Conservation (phyloP, 2,113 vertebrate genomes). For the Tringa solitaria region DNA sequence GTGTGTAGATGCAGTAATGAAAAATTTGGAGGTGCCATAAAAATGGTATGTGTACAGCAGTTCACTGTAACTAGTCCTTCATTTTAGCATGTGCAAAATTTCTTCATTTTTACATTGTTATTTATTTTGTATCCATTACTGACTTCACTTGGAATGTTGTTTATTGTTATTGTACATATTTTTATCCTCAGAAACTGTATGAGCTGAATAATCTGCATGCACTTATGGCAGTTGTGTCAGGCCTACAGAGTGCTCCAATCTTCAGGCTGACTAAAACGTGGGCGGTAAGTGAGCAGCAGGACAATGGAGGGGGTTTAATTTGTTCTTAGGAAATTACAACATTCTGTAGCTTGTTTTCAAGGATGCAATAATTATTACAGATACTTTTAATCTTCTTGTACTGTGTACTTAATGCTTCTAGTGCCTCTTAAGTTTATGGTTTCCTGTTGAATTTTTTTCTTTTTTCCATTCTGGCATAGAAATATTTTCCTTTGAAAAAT, state of each 20-base stretch:
- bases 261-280: conserved; percentile 96
- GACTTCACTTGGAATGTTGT: neutral
- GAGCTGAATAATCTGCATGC: conserved; percentile 98
- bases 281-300: conserved; percentile 86
- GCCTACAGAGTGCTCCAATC: conserved; percentile 94
- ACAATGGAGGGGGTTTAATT: accelerated
- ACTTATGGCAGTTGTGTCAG: conserved; percentile 96
- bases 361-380: neutral
- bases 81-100: neutral
- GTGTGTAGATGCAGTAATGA: neutral
- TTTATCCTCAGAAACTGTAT: conserved; percentile 86
- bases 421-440: neutral
- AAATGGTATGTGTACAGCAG: neutral
- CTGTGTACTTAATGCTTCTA: neutral
- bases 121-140: neutral
- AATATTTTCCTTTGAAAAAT: conserved; percentile 55
- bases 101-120: neutral
- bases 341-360: neutral
- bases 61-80: neutral
- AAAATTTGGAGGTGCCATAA: neutral
- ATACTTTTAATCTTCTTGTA: neutral
- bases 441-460: neutral
- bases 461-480: neutral
- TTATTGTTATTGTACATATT: neutral
- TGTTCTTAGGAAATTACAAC: neutral